Percentiles rank a stretch among this genome's conserved stretches.
Conservation (phyloP, 2,888 invertebrate genomes). For the Anticlea derivata region DNA sequence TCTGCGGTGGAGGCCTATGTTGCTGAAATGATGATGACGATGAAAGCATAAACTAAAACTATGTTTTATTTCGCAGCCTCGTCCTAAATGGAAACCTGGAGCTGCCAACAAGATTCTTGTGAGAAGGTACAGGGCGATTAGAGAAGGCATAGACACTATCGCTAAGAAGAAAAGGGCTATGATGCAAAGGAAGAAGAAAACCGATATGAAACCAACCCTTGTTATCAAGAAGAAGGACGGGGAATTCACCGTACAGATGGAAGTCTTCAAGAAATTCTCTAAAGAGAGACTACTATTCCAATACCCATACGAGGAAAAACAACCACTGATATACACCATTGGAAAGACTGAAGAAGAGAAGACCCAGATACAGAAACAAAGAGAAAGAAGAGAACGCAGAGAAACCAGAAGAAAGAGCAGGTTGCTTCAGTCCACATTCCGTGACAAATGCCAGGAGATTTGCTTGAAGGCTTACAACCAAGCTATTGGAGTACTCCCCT, state of each 20-base stretch:
- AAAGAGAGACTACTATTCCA: constrained; percentile 69
- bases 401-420: constrained; percentile 71
- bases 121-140: constrained; percentile 61
- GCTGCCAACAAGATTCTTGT: constrained; percentile 69
- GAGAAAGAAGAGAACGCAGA: constrained; percentile 68
- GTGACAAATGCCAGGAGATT: constrained; percentile 76
- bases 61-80: constrained; percentile 50
- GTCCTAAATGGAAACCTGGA: constrained; percentile 76
- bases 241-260: constrained; percentile 74
- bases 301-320: constrained; percentile 75
- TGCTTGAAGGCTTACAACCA: constrained; percentile 78
- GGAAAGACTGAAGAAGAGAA: constrained; percentile 73
- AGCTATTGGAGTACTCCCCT: constrained; percentile 69
- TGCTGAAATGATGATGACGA: too few relatives aligned
- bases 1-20: too few relatives aligned
- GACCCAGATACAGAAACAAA: constrained; percentile 59
- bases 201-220: constrained; percentile 69
- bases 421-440: constrained; percentile 70
- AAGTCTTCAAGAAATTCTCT: constrained; percentile 75
- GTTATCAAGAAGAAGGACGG: constrained; percentile 67
- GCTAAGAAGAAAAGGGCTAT: constrained; percentile 73
- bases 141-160: constrained; percentile 64
- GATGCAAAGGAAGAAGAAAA: constrained; percentile 69
- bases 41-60: background rate
- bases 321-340: constrained; percentile 66